Evolutionary conservation across 2,888 invertebrate genomes (phyloP).

Genomic region (Eucriotettix oculatus): DNA sequence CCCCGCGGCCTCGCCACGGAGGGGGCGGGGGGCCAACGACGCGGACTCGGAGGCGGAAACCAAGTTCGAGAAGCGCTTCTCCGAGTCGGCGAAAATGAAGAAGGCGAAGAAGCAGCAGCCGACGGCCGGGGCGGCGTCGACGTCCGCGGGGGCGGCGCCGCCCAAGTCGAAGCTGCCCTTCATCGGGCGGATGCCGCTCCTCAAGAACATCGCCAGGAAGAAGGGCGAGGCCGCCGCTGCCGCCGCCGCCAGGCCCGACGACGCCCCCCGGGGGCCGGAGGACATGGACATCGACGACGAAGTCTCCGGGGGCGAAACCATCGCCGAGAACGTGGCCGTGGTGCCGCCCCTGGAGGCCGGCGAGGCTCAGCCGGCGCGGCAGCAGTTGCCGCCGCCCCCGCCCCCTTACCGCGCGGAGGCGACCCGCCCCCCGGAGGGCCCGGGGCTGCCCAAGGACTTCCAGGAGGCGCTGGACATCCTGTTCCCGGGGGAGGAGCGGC

Average conservation of each 20-base stretch:
- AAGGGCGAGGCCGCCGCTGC: constrained; percentile 23
- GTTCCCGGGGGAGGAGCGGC: constrained; percentile 35
- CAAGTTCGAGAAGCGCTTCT: constrained; percentile 23
- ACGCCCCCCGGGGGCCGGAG: constrained; percentile 4
- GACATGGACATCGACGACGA: constrained; percentile 20
- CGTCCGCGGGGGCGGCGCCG: constrained; percentile 18
- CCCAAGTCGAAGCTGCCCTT: constrained; percentile 59
- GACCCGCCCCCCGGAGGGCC: constrained; percentile 19
- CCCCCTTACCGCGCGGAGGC: not conserved
- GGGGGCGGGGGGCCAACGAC: not conserved
- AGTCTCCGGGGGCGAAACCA: constrained; percentile 2
- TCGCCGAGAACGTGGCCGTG: not conserved
- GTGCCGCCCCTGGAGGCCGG: not conserved
- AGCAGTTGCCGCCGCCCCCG: not conserved
- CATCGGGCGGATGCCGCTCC: constrained; percentile 72
- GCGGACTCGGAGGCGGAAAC: constrained; percentile 16
- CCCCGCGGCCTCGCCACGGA: not conserved
- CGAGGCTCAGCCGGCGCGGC: not conserved
- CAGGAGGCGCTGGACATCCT: constrained; percentile 49
- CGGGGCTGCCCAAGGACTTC: constrained; percentile 42
- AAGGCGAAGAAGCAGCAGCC: constrained; percentile 17
- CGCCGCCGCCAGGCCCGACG: not conserved
- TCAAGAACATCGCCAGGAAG: constrained; percentile 34
- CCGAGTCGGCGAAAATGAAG: constrained; percentile 16
- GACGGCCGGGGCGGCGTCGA: not conserved